These are phyloP conservation scores for Epinephelus lanceolatus DNA, from an alignment of 2,113 vertebrate species.

Conservation along the genomic window DNA sequence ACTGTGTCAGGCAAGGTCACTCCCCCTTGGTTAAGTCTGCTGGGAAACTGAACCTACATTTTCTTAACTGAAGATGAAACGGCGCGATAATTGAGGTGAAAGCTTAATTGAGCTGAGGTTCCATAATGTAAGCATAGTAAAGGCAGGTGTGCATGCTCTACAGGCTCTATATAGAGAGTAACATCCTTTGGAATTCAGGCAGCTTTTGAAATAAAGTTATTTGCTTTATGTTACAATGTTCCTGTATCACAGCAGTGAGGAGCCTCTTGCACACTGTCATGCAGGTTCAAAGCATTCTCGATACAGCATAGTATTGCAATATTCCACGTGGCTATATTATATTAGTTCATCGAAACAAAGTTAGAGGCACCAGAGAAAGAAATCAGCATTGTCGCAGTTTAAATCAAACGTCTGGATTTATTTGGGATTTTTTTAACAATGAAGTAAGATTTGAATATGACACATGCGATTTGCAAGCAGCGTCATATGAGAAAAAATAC, in stretches of 20 bases:
- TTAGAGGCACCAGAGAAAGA: too few relatives aligned
- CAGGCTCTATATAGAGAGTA: background rate
- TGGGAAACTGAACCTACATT: conserved; percentile 57
- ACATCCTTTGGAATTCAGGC: background rate
- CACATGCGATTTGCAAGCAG: too few relatives aligned
- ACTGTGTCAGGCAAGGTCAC: conserved; percentile 89
- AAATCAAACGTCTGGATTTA: too few relatives aligned
- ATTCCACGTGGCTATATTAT: too few relatives aligned
- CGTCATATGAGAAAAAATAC: too few relatives aligned
- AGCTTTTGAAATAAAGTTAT: background rate
- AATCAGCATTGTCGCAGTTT: too few relatives aligned
- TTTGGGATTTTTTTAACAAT: too few relatives aligned
- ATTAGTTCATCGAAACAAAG: too few relatives aligned
- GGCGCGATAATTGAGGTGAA: conserved; percentile 16
- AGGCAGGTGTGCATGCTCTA: background rate
- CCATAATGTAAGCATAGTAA: conserved; percentile 4
- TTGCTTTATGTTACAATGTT: background rate
- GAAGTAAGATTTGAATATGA: too few relatives aligned
- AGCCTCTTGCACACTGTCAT: background rate
- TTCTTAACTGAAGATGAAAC: conserved; percentile 47
- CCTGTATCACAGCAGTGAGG: background rate
- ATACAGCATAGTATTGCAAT: too few relatives aligned
- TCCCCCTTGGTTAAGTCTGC: conserved; percentile 75
- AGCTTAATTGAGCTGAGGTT: conserved; percentile 42
- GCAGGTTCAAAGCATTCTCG: background rate